A percentile compares a stretch with the other conserved stretches of the same genome.
Conservation (phyloP, 2,888 invertebrate species). For the Drosophila gaucha region DNA sequence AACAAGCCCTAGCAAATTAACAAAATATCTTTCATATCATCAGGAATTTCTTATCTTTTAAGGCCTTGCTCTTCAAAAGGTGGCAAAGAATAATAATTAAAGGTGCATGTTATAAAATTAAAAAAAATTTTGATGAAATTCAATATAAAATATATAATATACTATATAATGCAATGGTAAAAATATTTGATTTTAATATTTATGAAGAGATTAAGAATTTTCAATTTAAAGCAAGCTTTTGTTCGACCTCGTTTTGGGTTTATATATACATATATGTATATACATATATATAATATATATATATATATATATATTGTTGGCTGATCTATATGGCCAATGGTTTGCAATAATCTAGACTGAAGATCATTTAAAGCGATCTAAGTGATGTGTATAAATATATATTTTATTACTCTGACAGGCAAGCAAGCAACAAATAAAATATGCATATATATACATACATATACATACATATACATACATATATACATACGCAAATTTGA, state of each 20-base stretch:
- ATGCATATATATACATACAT: background rate
- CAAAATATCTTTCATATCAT: conserved; percentile 29
- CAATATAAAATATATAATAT: background rate
- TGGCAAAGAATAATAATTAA: conserved; percentile 1
- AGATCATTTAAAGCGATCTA: background rate
- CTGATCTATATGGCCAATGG: conserved; percentile 1
- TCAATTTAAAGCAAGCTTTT: no score
- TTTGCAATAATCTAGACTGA: background rate
- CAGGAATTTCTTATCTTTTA: background rate
- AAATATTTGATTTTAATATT: background rate
- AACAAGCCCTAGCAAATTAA: conserved; percentile 27
- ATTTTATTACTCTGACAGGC: background rate
- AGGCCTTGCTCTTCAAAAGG: background rate
- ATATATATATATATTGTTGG: background rate
- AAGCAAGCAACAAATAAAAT: background rate
- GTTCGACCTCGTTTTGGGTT: no score
- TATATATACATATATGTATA: background rate
- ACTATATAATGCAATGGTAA: background rate
- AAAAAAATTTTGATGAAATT: background rate
- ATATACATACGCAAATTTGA: background rate
- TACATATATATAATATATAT: background rate
- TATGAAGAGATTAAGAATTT: background rate
- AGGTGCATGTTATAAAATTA: background rate
- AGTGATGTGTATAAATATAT: background rate
- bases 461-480: background rate